Evolutionary conservation across 2,797 vertebrate species (phyloP).

Genomic region (Sebastolobus altivelis): DNA sequence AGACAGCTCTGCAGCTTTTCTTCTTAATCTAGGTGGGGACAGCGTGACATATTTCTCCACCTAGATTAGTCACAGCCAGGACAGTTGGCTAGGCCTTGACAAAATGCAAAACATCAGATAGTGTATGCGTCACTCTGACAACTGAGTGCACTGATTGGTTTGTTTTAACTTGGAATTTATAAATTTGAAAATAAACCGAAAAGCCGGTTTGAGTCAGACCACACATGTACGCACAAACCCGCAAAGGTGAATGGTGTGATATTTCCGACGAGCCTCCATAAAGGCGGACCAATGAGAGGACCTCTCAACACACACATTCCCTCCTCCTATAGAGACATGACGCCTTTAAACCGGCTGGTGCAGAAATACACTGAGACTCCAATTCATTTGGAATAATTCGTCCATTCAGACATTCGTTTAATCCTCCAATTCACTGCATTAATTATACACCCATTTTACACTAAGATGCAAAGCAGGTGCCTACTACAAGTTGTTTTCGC

Average conservation of each 20-base stretch:
- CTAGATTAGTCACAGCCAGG: not conserved
- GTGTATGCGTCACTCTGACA: not conserved
- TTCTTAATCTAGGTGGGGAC: not conserved
- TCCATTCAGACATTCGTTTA: not conserved
- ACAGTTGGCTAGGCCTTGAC: not conserved
- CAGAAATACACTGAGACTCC: not conserved
- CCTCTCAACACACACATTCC: not conserved
- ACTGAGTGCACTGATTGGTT: too few relatives aligned
- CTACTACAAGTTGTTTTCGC: constrained; percentile 26
- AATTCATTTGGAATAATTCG: not conserved
- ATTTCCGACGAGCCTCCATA: constrained; percentile 38
- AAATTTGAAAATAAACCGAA: not conserved
- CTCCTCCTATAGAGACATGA: not conserved
- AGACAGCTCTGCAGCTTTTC: not conserved
- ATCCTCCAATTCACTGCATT: not conserved
- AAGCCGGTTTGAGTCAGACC: not conserved
- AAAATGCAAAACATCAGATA: not conserved
- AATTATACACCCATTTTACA: not conserved
- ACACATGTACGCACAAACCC: not conserved
- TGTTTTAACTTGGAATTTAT: not conserved
- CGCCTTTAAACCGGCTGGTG: not conserved
- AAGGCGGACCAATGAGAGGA: constrained; percentile 44
- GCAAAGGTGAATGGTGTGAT: constrained; percentile 27
- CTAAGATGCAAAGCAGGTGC: constrained; percentile 62
- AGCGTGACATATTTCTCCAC: not conserved